Base-by-base conservation (phyloP, 2,113 vertebrate species). In the Lagopus muta region DNA sequence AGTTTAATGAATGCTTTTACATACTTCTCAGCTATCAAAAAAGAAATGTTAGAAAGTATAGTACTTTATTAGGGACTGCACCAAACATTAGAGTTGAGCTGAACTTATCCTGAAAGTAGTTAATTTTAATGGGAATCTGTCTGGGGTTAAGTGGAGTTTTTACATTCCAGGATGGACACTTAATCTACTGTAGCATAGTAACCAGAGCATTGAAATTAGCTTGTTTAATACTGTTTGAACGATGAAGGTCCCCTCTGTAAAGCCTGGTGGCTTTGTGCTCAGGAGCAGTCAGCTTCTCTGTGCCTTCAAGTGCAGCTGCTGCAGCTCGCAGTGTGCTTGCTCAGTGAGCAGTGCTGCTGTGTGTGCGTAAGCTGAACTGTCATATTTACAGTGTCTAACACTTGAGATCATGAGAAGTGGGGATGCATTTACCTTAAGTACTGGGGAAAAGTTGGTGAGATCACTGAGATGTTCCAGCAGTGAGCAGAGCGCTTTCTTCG, bases 1-100 rank as follows among this genome's bases (percentile, higher is more conserved):
- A 94, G 69, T 88, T 92, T 94, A 80, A 95, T 65, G 75, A 83
- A 52, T 67, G 47, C 42, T 91, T 94, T 88, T 57, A 65, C 76
- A 28, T 42, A 6, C 55, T 87, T 88, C 82, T 88, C 79, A 74
- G 72, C 85, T 86, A 64, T 80, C 38, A 52, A 80, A 67, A 52
- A 75, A 65, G 71, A 93, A 74, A 83, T 28, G 55, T 43, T 80
- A 52, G 47, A 75, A 47, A 3, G 50, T 67, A 57, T 42, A 60
- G 82, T 81, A 10, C 80, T 88, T 94, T 74, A 75, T 74, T 71
- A 81, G 47, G 32, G 52, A 60, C 70, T 92, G 74, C 65, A 65
- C 11, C 60, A 60, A 25, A 86, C 34, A 34, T 50, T 86, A 20
- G 81, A 21, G 25, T 62, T 27, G 79, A 83, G 79, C 38, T 93